Percentiles rank a stretch among this genome's conserved stretches.
Conservation (phyloP, 1,140 invertebrate species). For the Cotesia vestalis region DNA sequence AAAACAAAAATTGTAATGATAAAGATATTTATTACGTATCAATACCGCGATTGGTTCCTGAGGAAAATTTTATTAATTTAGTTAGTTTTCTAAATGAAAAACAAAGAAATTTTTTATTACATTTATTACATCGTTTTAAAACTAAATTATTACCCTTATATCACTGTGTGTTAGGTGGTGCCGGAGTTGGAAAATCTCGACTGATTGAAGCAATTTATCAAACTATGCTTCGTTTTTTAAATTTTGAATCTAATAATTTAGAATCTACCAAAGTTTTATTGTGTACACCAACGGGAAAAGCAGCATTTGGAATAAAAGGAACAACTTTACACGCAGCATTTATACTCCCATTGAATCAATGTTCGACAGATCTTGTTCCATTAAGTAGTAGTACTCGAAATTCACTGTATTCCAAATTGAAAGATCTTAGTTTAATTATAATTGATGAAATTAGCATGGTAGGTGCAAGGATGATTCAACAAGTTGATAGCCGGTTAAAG, state of each 20-base stretch:
- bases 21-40: not conserved
- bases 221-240: conserved; percentile 30
- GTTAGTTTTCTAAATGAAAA: conserved; percentile 26
- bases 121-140: conserved; percentile 44
- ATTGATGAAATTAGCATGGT: conserved; percentile 58
- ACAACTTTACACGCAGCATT: conserved; percentile 51
- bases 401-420: conserved; percentile 38
- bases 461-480: conserved; percentile 39
- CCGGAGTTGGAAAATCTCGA: conserved; percentile 43
- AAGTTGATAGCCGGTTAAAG: conserved; percentile 46
- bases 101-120: conserved; percentile 34
- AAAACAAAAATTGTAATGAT: too few species aligned
- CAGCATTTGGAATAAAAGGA: conserved; percentile 46
- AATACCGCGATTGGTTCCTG: conserved; percentile 13
- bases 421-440: conserved; percentile 48
- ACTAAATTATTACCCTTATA: conserved; percentile 32
- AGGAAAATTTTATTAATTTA: not conserved
- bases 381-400: conserved; percentile 19
- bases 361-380: conserved; percentile 12
- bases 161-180: conserved; percentile 38
- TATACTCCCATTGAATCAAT: conserved; percentile 43
- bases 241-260: conserved; percentile 16
- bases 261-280: conserved; percentile 24
- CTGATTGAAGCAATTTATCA: conserved; percentile 41
- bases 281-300: conserved; percentile 54